Conservation (phyloP, 2,888 invertebrate genomes). For the Agonopterix arenella region DNA sequence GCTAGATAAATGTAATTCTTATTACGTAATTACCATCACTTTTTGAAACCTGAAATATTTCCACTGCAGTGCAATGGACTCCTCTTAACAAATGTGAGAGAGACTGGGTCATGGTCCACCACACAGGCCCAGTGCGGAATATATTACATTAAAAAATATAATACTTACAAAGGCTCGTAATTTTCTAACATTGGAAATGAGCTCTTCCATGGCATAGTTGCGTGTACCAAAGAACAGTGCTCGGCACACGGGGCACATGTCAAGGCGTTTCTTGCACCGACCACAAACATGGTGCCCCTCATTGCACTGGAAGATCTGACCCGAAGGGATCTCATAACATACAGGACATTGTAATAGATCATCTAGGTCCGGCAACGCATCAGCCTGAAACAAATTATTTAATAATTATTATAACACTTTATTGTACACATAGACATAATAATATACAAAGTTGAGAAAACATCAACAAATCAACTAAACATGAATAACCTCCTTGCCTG, state of each 20-base stretch:
- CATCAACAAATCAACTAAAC: too few relatives aligned
- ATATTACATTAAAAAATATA: neutral
- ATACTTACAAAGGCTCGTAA: conserved; percentile 61
- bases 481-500: too few relatives aligned
- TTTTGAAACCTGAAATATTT: neutral
- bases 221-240: conserved; percentile 68
- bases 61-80: too few relatives aligned
- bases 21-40: too few relatives aligned
- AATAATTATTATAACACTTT: too few relatives aligned
- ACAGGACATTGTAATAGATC: conserved; percentile 76
- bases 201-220: conserved; percentile 74
- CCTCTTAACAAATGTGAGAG: too few relatives aligned
- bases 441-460: too few relatives aligned
- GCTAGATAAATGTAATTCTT: too few relatives aligned
- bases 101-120: too few relatives aligned
- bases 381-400: conserved; percentile 30
- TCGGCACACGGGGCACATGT: conserved; percentile 71
- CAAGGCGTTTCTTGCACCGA: conserved; percentile 60
- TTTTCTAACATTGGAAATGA: conserved; percentile 66
- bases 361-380: conserved; percentile 64
- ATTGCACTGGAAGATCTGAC: conserved; percentile 70
- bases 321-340: conserved; percentile 71
- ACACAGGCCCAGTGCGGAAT: too few relatives aligned
- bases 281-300: conserved; percentile 77
- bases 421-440: too few relatives aligned